Evolutionary conservation across 1,140 invertebrate species (phyloP).

Genomic region (Neodiprion virginianus): DNA sequence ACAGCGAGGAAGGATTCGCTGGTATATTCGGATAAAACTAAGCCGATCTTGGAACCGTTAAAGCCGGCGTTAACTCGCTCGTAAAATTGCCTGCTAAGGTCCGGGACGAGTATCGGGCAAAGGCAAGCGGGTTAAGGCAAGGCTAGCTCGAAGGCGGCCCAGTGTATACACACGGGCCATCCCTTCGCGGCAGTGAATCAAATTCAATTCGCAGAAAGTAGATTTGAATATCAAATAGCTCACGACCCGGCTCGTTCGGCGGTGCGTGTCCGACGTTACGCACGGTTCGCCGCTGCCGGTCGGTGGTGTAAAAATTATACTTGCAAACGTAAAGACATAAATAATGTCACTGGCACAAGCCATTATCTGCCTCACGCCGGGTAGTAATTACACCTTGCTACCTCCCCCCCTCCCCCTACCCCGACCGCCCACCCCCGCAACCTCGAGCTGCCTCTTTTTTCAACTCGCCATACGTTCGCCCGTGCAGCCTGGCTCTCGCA

Average conservation of each 20-base stretch:
- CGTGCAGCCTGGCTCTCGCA: slow-evolving; percentile 27
- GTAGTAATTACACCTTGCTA: background rate
- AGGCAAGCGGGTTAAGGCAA: slow-evolving; percentile 20
- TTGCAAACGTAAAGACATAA: slow-evolving; percentile 47
- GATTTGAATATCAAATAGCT: slow-evolving; percentile 44
- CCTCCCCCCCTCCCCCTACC: background rate
- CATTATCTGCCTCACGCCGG: slow-evolving; percentile 44
- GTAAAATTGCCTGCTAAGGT: slow-evolving; percentile 1
- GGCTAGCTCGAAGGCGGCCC: background rate
- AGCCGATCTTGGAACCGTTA: background rate
- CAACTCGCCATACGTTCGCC: background rate
- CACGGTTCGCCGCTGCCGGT: slow-evolving; percentile 33
- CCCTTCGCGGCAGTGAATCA: slow-evolving; percentile 3
- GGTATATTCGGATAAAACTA: no score
- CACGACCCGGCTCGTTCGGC: slow-evolving; percentile 10
- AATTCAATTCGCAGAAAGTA: slow-evolving; percentile 30
- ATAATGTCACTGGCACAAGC: slow-evolving; percentile 50
- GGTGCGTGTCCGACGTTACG: slow-evolving; percentile 23
- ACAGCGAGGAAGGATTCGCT: no score
- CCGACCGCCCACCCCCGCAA: background rate
- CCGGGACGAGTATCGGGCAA: slow-evolving; percentile 34
- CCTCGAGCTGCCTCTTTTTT: background rate
- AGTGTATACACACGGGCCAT: background rate
- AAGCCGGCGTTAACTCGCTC: slow-evolving; percentile 30
- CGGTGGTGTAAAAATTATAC: slow-evolving; percentile 48